These are phyloP conservation scores for Limnephilus rhombicus DNA, from an alignment of 2,888 invertebrate species.

Conservation along the genomic window DNA sequence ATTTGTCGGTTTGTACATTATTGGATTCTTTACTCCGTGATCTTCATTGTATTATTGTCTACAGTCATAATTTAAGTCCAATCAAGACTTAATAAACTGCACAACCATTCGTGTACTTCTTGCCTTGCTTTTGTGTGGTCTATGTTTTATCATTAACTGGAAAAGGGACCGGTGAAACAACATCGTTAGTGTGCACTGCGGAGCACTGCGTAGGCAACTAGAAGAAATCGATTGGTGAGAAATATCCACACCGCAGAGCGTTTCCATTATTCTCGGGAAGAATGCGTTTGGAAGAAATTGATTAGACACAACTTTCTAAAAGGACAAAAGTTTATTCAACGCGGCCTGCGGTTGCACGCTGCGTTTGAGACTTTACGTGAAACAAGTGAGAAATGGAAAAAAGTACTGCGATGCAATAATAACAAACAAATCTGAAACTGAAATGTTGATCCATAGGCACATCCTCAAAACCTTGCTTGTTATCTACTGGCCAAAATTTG, in stretches of 20 bases:
- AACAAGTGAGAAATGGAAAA: background rate
- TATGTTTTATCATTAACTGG: background rate
- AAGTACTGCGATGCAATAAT: background rate
- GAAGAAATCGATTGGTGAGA: conserved; percentile 47
- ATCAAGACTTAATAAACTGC: background rate
- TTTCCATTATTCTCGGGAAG: conserved; percentile 39
- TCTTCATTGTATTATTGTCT: background rate
- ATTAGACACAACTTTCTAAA: conserved; percentile 62
- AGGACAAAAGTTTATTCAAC: conserved; percentile 45
- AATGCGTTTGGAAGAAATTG: conserved; percentile 47
- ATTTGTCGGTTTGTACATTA: background rate
- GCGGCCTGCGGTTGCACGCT: conserved; percentile 37
- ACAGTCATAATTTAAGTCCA: too few relatives aligned
- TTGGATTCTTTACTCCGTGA: background rate
- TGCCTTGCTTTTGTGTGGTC: background rate
- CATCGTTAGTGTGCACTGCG: background rate
- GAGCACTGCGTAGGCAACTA: conserved; percentile 13
- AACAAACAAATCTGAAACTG: background rate
- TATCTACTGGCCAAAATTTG: too few relatives aligned
- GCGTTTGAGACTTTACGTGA: background rate
- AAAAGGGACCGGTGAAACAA: background rate
- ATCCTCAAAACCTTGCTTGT: too few relatives aligned
- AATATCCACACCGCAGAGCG: conserved; percentile 23
- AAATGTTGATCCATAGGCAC: too few relatives aligned
- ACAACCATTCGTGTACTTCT: background rate